These are phyloP conservation scores for Pseudochirops corinnae DNA, from an alignment of 2,797 vertebrate genomes.

Conservation along the genomic window DNA sequence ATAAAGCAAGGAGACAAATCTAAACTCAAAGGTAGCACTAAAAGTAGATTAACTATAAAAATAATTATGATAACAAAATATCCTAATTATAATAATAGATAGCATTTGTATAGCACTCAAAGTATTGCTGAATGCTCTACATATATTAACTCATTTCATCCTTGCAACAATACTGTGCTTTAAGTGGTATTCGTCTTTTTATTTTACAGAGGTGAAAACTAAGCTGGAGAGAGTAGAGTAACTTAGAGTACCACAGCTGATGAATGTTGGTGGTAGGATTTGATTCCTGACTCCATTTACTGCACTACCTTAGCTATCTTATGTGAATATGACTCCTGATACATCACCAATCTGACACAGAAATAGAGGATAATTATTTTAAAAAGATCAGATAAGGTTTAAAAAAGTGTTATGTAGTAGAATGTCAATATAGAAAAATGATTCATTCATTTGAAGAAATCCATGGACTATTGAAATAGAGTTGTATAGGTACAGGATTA, in stretches of 20 bases:
- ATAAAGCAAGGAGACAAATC: background rate
- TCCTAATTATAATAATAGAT: background rate
- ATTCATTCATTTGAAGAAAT: conserved; percentile 2
- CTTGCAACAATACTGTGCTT: background rate
- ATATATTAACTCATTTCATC: background rate
- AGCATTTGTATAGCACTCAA: background rate
- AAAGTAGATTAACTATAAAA: background rate
- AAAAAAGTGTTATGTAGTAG: background rate
- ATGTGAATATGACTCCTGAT: background rate
- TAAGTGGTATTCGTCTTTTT: background rate
- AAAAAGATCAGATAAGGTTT: background rate
- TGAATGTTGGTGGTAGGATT: background rate
- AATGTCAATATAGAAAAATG: background rate
- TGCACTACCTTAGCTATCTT: background rate
- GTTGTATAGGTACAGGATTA: background rate
- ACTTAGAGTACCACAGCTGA: background rate
- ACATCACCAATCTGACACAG: background rate
- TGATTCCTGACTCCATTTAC: background rate
- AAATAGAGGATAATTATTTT: background rate
- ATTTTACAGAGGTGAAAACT: background rate
- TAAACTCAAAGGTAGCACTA: background rate
- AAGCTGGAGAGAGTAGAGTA: background rate
- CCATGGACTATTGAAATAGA: background rate
- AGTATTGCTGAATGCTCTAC: background rate
- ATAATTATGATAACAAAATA: background rate